phyloP scores from a whole-genome alignment of 2,888 invertebrate genomes.

The Neria commutata region DNA sequence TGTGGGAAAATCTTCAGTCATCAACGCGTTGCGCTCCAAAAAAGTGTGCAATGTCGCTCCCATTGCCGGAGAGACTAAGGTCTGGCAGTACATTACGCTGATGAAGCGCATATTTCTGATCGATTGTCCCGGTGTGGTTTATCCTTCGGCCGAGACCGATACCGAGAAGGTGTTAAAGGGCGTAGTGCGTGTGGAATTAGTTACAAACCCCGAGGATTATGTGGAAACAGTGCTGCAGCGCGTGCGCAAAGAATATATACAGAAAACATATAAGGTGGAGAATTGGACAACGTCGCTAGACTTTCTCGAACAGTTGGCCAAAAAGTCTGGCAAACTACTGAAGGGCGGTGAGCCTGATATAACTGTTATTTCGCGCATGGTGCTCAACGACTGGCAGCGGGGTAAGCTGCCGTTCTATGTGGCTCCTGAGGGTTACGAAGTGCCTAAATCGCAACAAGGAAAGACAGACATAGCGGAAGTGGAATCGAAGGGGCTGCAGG shows the following conservation, averaged over 20 bases:
- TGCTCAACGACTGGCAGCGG: conserved; percentile 98
- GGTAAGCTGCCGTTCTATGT: conserved; percentile 96
- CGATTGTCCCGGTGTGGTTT: conserved; percentile 98
- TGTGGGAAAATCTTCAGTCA: conserved; percentile 97
- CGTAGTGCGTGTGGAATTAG: conserved; percentile 94
- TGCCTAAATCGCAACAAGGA: conserved; percentile 66
- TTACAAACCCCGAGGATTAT: conserved; percentile 94
- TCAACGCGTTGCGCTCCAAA: conserved; percentile 93
- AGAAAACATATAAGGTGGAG: conserved; percentile 86
- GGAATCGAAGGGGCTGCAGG: conserved; percentile 8
- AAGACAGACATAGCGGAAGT: conserved; percentile 37
- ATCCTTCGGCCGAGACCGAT: conserved; percentile 95
- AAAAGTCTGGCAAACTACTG: conserved; percentile 83
- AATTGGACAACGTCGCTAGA: conserved; percentile 82
- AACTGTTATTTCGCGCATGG: conserved; percentile 86
- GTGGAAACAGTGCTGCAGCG: conserved; percentile 84
- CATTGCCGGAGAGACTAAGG: conserved; percentile 96
- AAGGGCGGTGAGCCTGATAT: conserved; percentile 98
- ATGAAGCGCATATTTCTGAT: conserved; percentile 97
- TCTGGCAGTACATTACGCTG: conserved; percentile 99
- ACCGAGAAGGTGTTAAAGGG: conserved; percentile 95
- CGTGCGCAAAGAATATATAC: conserved; percentile 86
- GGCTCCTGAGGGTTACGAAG: conserved; percentile 81
- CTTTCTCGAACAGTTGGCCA: conserved; percentile 90
- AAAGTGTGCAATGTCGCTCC: conserved; percentile 99